Evolutionary conservation across 2,113 vertebrate genomes (phyloP), one percentile per base, ranked within the genome.

Genomic region (Hippocampus guttulatus): DNA sequence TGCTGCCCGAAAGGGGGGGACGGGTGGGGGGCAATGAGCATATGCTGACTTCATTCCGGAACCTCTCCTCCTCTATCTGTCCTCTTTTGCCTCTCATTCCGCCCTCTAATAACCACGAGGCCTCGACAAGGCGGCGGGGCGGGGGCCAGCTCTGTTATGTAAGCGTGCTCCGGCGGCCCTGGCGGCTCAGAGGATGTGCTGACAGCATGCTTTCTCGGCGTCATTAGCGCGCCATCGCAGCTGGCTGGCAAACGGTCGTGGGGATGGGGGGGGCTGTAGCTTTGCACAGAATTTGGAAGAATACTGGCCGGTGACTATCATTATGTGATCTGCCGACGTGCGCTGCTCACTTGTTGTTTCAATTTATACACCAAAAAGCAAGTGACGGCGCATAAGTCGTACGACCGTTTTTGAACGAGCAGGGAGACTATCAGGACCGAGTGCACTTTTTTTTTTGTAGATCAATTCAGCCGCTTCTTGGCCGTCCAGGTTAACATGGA

Each of bases 161-260:
- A 91, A 91, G 81, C 75, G 10, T 86, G 89, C 85, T 83, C 84
- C 40, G 77, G 81, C 83, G 62, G 84, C 81, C 43, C 43, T 45
- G 77, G 83, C 83, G 67, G 86, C 82, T 79, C 7, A 75, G 79
- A 83, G 79, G 85, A 86, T 87, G 84, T 86, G 88, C 90, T 89
- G 88, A 90, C 88, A 88, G 85, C 83, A 80, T 64, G 85, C 88
- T 90, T 90, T 88, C 88, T 79, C 83, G 75, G 76, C 87, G 73
- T 88, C 87, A 88, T 91, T 91, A 91, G 85, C 82, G 74, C 79
- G 79, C 85, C 80, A 85, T 86, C 87, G 83, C 88, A 88, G 88
- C 86, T 88, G 89, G 87, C 83, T 87, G 76, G 11, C 38, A 80
- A 81, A 77, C 38, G 72, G 38, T 74, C 33, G 5, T 38, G 5